phyloP scores from a whole-genome alignment of 2,888 invertebrate species.

The Lasioglossum calceatum region DNA sequence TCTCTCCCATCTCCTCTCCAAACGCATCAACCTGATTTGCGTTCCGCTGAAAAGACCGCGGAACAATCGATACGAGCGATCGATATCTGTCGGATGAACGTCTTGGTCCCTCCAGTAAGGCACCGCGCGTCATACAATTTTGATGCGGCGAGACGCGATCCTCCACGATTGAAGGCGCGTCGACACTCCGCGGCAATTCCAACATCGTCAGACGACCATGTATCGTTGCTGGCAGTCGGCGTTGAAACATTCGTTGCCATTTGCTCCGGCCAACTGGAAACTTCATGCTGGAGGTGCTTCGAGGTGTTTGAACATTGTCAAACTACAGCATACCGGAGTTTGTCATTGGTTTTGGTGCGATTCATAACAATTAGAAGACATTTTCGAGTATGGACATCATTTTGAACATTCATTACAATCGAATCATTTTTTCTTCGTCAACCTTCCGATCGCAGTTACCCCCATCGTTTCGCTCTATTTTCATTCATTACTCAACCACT shows the following conservation, averaged over 20 bases:
- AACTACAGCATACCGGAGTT: neutral
- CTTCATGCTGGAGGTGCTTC: neutral
- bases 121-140: neutral
- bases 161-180: neutral
- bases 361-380: too few species aligned
- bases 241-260: too few species aligned
- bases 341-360: too few species aligned
- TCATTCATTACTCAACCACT: too few species aligned
- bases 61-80: slow-evolving; percentile 3
- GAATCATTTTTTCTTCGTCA: too few species aligned
- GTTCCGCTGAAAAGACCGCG: neutral
- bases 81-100: neutral
- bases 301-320: neutral
- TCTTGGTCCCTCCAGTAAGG: neutral
- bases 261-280: too few species aligned
- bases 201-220: neutral
- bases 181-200: neutral
- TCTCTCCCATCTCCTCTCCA: neutral
- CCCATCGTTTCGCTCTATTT: too few species aligned
- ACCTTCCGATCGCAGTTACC: too few species aligned
- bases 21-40: slow-evolving; percentile 3
- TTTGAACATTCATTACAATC: too few species aligned
- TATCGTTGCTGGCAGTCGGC: too few species aligned
- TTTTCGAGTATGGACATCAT: too few species aligned
- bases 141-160: neutral